Evolutionary conservation across 2,888 invertebrate genomes (phyloP).

Genomic region (Rotaria macrura): DNA sequence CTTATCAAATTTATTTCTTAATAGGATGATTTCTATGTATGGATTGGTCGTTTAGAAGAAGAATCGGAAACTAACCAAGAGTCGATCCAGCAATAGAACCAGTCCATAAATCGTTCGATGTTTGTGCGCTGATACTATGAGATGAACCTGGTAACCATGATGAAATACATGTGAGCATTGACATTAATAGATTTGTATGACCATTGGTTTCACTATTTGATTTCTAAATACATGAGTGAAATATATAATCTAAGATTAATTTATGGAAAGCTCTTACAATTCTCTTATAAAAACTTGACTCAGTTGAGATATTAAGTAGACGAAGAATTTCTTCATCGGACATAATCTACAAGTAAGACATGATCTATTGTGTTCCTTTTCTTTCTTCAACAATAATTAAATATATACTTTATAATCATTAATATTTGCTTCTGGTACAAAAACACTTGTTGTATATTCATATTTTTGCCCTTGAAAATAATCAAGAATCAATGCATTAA

Average conservation of each 20-base stretch:
- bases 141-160: slow-evolving; percentile 10
- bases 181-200: neutral
- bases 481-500: neutral
- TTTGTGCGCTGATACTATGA: neutral
- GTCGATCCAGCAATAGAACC: slow-evolving; percentile 3
- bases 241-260: no score
- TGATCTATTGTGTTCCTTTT: no score
- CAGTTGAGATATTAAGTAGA: neutral
- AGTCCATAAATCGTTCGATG: neutral
- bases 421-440: slow-evolving; percentile 11
- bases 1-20: no score
- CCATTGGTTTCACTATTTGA: neutral
- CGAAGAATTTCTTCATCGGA: slow-evolving; percentile 11
- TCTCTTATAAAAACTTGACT: slow-evolving; percentile 12
- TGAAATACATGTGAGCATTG: neutral
- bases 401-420: slow-evolving; percentile 7
- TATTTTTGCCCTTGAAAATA: neutral
- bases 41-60: no score
- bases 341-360: neutral
- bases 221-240: neutral
- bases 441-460: slow-evolving; percentile 21
- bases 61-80: neutral
- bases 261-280: neutral
- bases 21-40: no score
- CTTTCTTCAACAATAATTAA: neutral